phyloP scores from a whole-genome alignment of 2,113 vertebrate genomes.

The Guaruba guarouba region DNA sequence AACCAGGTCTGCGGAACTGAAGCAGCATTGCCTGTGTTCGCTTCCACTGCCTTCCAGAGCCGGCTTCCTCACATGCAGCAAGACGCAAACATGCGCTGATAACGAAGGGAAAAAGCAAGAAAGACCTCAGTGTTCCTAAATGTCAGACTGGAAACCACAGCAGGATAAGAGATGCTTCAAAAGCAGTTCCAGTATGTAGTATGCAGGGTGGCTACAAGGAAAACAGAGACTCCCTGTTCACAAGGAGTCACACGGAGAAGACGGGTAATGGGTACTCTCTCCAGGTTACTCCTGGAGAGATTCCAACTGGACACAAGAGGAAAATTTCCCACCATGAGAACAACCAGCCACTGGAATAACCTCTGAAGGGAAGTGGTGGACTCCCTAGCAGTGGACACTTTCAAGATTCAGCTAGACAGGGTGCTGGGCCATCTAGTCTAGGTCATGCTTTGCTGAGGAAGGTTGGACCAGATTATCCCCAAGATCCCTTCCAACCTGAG shows the following conservation, averaged over 20 bases:
- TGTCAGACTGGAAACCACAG: neutral
- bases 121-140: no score
- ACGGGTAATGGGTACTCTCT: neutral
- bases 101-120: neutral
- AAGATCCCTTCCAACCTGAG: neutral
- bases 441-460: neutral
- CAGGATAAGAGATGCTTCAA: no score
- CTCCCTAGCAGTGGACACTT: neutral
- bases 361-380: neutral
- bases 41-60: neutral
- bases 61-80: accelerated
- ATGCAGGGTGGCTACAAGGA: neutral
- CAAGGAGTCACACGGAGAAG: neutral
- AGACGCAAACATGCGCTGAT: accelerated
- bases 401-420: neutral
- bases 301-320: neutral
- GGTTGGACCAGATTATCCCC: neutral
- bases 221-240: neutral
- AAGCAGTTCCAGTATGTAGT: neutral
- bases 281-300: neutral
- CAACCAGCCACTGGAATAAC: neutral
- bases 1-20: accelerated
- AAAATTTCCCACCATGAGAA: neutral
- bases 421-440: neutral
- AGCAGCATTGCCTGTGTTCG: accelerated